Base-by-base conservation (phyloP, 1,140 invertebrate genomes). In the Mamestra configurata region DNA sequence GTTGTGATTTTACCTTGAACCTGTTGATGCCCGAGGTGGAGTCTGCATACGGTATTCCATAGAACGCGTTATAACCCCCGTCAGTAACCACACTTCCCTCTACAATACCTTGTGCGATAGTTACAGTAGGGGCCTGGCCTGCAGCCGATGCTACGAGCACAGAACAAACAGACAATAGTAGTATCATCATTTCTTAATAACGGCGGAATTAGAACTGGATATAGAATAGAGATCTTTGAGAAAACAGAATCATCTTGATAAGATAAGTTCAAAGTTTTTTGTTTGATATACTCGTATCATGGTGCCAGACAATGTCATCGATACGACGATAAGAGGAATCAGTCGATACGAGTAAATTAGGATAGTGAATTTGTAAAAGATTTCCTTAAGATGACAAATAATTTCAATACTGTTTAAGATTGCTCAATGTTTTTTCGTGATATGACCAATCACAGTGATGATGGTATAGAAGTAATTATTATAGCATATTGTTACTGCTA, bases 41-140 rank as follows among this genome's bases (percentile, higher is more conserved):
- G 72, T 89, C 93, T 49, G 91, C 92, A 35, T 90, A 94, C 0
- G 91, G 93, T 64, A 94, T 93, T 2, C 93, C 93, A 79, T 92
- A 73, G 77, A 93, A 94, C 68, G 88, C 84, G 71, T 68, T 90
- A 73, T 93, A 92, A 81, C 55, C 1, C 86, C 87, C 82, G 86
- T 79, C n/a, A 43, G 6, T 20, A 77, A 61, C 7, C 49, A 43
- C 1, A 86, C 84, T 7, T 0, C 93, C 93, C 20, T 90, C 57
- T 0, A 94, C 88, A 1, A 59, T 79, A 49, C 92, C 93, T 83
- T 94, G 93, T 10, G 61, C 43, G 66, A 90, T 92, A 0, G 49
- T 88, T 13, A 94, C 90, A 18, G 57, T 27, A 7, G 85, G 87
- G 11, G 18, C 0, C 13, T n/a, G 81, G 18, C 83, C 80, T 31